These are phyloP conservation scores for Microcaecilia unicolor DNA, from an alignment of 2,797 vertebrate species.

Conservation along the genomic window DNA sequence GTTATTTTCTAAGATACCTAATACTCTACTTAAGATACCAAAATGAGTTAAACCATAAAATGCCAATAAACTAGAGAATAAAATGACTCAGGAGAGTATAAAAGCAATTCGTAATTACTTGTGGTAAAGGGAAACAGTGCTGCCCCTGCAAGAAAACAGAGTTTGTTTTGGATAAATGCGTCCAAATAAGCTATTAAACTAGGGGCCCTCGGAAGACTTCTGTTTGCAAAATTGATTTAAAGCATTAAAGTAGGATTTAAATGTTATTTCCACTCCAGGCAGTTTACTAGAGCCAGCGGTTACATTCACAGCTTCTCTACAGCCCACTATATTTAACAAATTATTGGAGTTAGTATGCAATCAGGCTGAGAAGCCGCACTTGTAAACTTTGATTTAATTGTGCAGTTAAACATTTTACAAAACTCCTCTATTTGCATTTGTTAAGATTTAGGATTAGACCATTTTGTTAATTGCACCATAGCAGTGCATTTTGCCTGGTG, in stretches of 20 bases:
- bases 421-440: conserved; percentile 99
- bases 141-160: conserved; percentile 44
- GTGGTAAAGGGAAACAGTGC: conserved; percentile 46
- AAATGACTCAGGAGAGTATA: conserved; percentile 6
- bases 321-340: conserved; percentile 76
- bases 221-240: conserved; percentile 65
- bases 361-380: conserved; percentile 76
- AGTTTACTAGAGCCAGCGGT: conserved; percentile 54
- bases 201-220: conserved; percentile 56
- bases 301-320: conserved; percentile 57
- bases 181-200: conserved; percentile 65
- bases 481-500: conserved; percentile 86
- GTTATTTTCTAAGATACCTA: no score
- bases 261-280: conserved; percentile 69
- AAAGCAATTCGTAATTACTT: conserved; percentile 42
- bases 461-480: conserved; percentile 99
- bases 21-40: no score
- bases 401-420: conserved; percentile 99
- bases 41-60: no score
- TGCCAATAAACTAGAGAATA: conserved; percentile 26
- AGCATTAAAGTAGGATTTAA: conserved; percentile 77
- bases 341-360: conserved; percentile 79
- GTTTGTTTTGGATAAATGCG: conserved; percentile 67
- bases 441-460: conserved; percentile 94
- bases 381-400: conserved; percentile 95